Evolutionary conservation across 2,797 vertebrate genomes (phyloP).

Genomic region (Siniperca undulata): DNA sequence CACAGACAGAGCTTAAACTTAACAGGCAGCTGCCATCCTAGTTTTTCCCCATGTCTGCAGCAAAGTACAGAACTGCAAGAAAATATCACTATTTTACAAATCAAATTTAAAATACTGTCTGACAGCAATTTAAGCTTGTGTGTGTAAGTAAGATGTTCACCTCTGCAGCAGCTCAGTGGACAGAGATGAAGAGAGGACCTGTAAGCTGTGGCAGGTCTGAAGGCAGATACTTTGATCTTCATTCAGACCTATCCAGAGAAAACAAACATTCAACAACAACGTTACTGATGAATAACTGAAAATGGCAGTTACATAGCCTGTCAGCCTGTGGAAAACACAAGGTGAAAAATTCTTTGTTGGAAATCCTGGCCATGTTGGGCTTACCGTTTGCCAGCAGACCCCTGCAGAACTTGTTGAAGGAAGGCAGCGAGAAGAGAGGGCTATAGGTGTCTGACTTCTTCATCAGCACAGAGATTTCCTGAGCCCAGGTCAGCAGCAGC

Average conservation of each 20-base stretch:
- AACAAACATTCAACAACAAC: neutral
- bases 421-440: slow-evolving; percentile 94
- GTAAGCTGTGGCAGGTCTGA: slow-evolving; percentile 94
- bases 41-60: neutral
- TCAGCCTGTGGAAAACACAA: neutral
- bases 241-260: slow-evolving; percentile 87
- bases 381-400: slow-evolving; percentile 95
- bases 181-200: slow-evolving; percentile 92
- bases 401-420: slow-evolving; percentile 96
- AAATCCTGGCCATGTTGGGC: neutral
- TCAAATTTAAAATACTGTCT: neutral
- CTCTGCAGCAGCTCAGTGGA: slow-evolving; percentile 94
- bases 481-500: slow-evolving; percentile 95
- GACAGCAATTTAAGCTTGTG: neutral
- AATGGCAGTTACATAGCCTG: neutral
- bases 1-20: neutral
- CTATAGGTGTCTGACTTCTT: slow-evolving; percentile 96
- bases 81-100: neutral
- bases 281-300: neutral
- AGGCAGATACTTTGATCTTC: slow-evolving; percentile 94
- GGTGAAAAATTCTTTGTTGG: neutral
- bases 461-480: slow-evolving; percentile 95
- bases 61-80: neutral
- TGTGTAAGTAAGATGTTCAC: slow-evolving; percentile 73
- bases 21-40: neutral